Evolutionary conservation across 2,888 invertebrate species (phyloP), one percentile per base, ranked within the genome.

Genomic region (Drosophila algonquin): DNA sequence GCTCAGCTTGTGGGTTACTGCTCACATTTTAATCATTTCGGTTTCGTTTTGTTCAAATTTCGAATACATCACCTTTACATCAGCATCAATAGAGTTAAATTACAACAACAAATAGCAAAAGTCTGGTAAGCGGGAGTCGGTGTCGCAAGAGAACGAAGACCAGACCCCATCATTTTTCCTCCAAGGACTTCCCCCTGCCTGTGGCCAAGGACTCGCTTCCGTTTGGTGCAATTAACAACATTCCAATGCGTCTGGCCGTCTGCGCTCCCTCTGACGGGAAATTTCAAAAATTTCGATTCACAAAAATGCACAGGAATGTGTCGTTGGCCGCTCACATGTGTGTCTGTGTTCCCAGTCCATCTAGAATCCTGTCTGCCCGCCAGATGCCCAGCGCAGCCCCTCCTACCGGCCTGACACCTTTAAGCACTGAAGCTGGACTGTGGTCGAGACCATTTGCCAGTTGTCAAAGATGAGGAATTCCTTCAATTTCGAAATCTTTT

Each of bases 201-300:
- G 12, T 5, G 35, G 53, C 7, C n/a, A 30, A 21, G 32, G 4
- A 6, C 30, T 24, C 35, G 35, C 10, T 27, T 32, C 48, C 63
- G 16, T 24, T 50, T n/a, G 45, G 61, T 76, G 84, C 89, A 86
- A 88, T 88, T 88, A 87, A 84, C 87, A 77, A 71, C 84, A 85
- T 85, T 87, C 84, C 84, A 62, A 83, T 73, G 84, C 32, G 32
- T 9, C 87, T 85, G 75, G 73, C 45, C 53, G 73, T 30, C 57
- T 59, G 65, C 70, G 71, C 88, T 80, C 81, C 83, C 84, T 84
- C 84, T 89, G 89, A 87, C 84, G 87, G 85, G 75, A 89, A 85
- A 85, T 85, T 89, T 89, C 87, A 87, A 85, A 85, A 85, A 85
- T 85, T 81, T 87, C 87, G 87, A 81, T 89, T 84, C 89, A 75